Percentiles rank a stretch among this genome's conserved stretches.
Conservation (phyloP, 2,113 vertebrate genomes). For the Chamaetylas fuelleborni region DNA sequence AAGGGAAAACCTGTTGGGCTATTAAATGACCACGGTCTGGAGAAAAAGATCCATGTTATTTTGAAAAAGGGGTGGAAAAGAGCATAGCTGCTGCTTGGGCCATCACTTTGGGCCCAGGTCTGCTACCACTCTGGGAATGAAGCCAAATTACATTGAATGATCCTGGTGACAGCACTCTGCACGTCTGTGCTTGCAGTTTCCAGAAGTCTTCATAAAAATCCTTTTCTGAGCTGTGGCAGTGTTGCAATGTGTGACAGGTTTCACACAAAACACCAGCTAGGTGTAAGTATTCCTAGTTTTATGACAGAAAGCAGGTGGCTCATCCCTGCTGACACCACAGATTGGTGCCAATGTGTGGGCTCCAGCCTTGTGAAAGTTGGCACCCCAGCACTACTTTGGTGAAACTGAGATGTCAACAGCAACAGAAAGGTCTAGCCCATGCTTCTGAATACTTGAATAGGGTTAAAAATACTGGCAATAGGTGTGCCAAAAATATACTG, state of each 20-base stretch:
- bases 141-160: not conserved
- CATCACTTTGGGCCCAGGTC: not conserved
- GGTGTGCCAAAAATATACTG: not conserved
- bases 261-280: not conserved
- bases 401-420: not conserved
- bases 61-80: not conserved
- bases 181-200: not conserved
- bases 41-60: not conserved
- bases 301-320: not conserved
- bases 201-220: not conserved
- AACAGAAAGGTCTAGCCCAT: not conserved
- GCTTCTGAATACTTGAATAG: not conserved
- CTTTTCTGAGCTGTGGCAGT: not conserved
- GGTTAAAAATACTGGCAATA: not conserved
- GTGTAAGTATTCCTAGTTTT: not conserved
- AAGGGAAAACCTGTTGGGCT: not conserved
- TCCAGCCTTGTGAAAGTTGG: not conserved
- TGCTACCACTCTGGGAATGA: not conserved
- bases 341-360: not conserved
- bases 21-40: not conserved
- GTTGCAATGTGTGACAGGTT: not conserved
- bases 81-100: not conserved
- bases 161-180: accelerated
- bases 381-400: not conserved
- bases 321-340: not conserved